phyloP scores from a whole-genome alignment of 2,888 invertebrate species.

The Heliconius ismenius region DNA sequence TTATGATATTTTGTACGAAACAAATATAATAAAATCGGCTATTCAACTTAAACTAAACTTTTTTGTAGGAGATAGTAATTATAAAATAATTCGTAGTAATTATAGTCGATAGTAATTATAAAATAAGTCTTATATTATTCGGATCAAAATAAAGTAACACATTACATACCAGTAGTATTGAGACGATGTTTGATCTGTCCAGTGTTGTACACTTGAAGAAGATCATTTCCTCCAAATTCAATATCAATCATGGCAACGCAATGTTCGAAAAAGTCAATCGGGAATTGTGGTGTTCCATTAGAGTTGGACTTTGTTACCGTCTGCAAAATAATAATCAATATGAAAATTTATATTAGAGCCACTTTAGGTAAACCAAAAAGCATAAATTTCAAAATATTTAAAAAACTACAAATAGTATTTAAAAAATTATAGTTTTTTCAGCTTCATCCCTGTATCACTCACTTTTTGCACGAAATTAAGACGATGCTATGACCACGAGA shows the following conservation, averaged over 20 bases:
- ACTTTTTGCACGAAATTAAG: background rate
- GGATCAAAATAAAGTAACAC: background rate
- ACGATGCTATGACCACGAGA: no score
- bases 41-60: background rate
- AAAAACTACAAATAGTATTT: background rate
- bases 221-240: conserved; percentile 96
- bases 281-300: conserved; percentile 88
- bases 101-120: no score
- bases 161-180: conserved; percentile 82
- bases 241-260: conserved; percentile 95
- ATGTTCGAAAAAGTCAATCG: conserved; percentile 98
- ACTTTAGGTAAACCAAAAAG: background rate
- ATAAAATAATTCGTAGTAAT: background rate
- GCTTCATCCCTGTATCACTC: background rate
- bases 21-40: background rate
- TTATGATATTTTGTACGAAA: background rate
- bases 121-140: background rate
- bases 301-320: conserved; percentile 69
- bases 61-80: no score
- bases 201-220: conserved; percentile 96
- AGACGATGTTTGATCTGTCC: conserved; percentile 95
- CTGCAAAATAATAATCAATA: conserved; percentile 48
- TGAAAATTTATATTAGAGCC: background rate
- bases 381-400: no score
- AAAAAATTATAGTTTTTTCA: background rate